Base-by-base conservation (phyloP, 2,797 vertebrate genomes). In the Rousettus madagascariensis region DNA sequence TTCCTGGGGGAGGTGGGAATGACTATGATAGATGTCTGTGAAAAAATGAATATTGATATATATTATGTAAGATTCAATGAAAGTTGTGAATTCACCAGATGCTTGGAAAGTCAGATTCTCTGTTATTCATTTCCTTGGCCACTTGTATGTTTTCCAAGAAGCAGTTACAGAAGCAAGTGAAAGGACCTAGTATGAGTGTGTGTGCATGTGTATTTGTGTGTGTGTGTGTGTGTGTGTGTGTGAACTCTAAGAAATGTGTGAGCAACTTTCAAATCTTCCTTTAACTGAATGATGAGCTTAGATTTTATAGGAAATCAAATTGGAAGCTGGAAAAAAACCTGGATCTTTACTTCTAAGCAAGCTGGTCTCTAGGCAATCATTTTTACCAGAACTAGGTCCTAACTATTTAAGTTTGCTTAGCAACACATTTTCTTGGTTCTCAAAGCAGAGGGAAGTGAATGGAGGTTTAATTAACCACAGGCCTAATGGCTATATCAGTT, bases 381-480 rank as follows among this genome's bases (percentile, higher is more conserved):
- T 98, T 98, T 98, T 96, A 97, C 94, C 96, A 96, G 97, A 97
- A 98, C 97, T 97, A 97, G 98, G 16, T 97, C 97, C 98, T 98
- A 98, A 97, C 97, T 96, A 97, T 97, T 97, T 97, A 98, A 97
- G 97, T 98, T 98, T 98, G 97, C 95, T 98, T 98, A 97, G 95
- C 98, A 97, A 97, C 98, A 98, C 97, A 95, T 97, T 98, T 98
- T 98, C 98, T 97, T 98, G 98, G 97, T 98, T 98, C 98, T 97
- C 98, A 98, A 97, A 95, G 98, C 94, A 94, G 97, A 98, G 97
- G 89, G 96, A 95, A 94, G 97, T 98, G 98, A 98, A 98, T 98
- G 98, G 98, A 96, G 96, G 97, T 97, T 98, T 98, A 98, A 98
- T 98, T 98, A 98, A 98, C 98, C 98, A 98, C 97, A 98, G 98